These are phyloP conservation scores for Pandemis cinnamomeana DNA, from an alignment of 2,888 invertebrate genomes.

Conservation along the genomic window DNA sequence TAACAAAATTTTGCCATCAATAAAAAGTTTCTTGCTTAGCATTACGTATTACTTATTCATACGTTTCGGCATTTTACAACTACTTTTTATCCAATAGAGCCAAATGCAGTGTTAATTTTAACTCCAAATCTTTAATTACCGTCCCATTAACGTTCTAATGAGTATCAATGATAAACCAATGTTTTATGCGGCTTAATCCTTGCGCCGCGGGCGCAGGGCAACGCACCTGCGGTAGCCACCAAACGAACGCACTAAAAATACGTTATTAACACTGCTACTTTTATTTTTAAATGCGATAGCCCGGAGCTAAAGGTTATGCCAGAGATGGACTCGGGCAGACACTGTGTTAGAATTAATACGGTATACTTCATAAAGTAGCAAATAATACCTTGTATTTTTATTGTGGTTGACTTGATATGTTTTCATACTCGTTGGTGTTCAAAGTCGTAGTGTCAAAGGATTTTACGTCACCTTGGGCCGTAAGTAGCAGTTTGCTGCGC, in stretches of 20 bases:
- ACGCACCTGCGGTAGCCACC: slow-evolving; percentile 66
- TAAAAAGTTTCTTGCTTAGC: too few species aligned
- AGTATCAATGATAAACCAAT: slow-evolving; percentile 38
- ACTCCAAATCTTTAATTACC: slow-evolving; percentile 29
- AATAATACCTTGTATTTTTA: too few species aligned
- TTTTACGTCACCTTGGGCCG: too few species aligned
- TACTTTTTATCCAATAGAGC: background rate
- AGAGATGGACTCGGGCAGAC: slow-evolving; percentile 59
- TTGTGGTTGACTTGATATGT: too few species aligned
- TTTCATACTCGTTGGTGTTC: too few species aligned
- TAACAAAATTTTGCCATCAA: background rate
- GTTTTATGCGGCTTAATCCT: slow-evolving; percentile 38
- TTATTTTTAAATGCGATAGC: slow-evolving; percentile 81
- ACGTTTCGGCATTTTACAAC: too few species aligned
- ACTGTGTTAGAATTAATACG: too few species aligned
- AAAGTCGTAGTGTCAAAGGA: too few species aligned
- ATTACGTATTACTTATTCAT: too few species aligned
- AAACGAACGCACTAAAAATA: slow-evolving; percentile 70
- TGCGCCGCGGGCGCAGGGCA: slow-evolving; percentile 41
- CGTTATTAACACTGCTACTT: slow-evolving; percentile 80
- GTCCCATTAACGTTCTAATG: slow-evolving; percentile 25
- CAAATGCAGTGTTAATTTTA: slow-evolving; percentile 18
- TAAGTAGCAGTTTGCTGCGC: too few species aligned
- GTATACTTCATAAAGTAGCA: background rate
- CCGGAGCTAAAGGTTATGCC: slow-evolving; percentile 81